Evolutionary conservation across 2,113 vertebrate species (phyloP).

Genomic region (Phainopepla nitens): DNA sequence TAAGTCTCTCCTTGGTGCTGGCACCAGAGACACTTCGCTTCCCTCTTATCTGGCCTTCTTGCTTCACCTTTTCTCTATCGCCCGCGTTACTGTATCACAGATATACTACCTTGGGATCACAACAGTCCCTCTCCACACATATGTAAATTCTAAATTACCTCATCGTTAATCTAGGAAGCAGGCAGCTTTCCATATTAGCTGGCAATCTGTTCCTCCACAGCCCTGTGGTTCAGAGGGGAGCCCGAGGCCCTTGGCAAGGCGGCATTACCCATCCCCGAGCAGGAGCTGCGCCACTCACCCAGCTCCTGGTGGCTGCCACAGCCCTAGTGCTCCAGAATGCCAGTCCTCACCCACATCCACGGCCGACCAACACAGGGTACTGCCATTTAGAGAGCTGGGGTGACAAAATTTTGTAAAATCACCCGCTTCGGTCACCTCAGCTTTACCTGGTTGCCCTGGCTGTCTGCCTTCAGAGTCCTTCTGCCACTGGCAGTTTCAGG

Average conservation of each 20-base stretch:
- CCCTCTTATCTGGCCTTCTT: conserved; percentile 8
- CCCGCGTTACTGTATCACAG: not conserved
- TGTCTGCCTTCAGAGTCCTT: not conserved
- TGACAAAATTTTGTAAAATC: not conserved
- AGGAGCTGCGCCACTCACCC: accelerated
- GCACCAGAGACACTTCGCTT: not conserved
- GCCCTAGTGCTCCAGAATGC: not conserved
- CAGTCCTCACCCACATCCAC: not conserved
- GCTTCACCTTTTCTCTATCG: conserved; percentile 17
- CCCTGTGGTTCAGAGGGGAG: not conserved
- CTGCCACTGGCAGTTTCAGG: not conserved
- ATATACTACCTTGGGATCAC: conserved; percentile 11
- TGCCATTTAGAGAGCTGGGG: not conserved
- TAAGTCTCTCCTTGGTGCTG: not conserved
- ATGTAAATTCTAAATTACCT: conserved; percentile 55
- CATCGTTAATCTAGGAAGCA: conserved; percentile 36
- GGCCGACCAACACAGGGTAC: not conserved
- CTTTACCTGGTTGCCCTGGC: not conserved
- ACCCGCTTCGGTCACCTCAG: accelerated
- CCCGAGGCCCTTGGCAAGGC: accelerated
- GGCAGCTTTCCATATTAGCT: conserved; percentile 28
- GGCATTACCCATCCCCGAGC: accelerated
- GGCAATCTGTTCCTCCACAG: conserved; percentile 28
- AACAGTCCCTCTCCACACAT: not conserved
- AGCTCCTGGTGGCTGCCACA: accelerated